Evolutionary conservation across 2,888 invertebrate species (phyloP).

Genomic region (Dryococelus australis): DNA sequence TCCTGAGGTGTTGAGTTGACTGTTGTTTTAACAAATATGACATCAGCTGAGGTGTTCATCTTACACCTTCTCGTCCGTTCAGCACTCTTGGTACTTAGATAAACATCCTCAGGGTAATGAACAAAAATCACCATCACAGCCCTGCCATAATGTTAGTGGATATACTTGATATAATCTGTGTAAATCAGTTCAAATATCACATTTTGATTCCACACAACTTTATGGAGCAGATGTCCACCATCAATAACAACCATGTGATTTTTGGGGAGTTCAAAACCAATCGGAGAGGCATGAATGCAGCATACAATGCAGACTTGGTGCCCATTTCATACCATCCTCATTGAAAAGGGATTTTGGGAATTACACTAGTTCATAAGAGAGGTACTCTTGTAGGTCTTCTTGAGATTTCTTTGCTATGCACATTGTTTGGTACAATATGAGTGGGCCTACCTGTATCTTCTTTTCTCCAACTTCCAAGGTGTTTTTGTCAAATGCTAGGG

Average conservation of each 20-base stretch:
- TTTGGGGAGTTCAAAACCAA: not conserved
- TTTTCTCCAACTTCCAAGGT: not conserved
- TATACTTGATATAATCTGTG: not conserved
- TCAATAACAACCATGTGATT: not conserved
- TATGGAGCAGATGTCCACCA: not conserved
- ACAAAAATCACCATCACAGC: not conserved
- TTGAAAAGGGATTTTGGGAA: constrained; percentile 23
- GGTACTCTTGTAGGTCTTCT: not conserved
- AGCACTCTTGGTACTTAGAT: not conserved
- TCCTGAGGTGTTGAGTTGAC: not conserved
- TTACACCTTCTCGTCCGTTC: not conserved
- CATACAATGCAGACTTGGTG: not conserved
- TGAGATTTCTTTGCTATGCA: not conserved
- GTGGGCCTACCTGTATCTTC: not conserved
- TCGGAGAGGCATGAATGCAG: not conserved
- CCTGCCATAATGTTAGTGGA: not conserved
- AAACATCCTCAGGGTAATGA: not conserved
- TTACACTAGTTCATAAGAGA: constrained; percentile 25
- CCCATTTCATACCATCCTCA: not conserved
- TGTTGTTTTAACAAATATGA: too few species aligned
- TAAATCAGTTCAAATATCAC: not conserved
- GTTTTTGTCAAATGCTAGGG: not conserved
- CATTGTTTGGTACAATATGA: not conserved
- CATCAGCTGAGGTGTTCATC: not conserved
- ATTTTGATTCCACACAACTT: constrained; percentile 18